phyloP scores from a whole-genome alignment of 2,113 vertebrate genomes.

The Crocuta crocuta region DNA sequence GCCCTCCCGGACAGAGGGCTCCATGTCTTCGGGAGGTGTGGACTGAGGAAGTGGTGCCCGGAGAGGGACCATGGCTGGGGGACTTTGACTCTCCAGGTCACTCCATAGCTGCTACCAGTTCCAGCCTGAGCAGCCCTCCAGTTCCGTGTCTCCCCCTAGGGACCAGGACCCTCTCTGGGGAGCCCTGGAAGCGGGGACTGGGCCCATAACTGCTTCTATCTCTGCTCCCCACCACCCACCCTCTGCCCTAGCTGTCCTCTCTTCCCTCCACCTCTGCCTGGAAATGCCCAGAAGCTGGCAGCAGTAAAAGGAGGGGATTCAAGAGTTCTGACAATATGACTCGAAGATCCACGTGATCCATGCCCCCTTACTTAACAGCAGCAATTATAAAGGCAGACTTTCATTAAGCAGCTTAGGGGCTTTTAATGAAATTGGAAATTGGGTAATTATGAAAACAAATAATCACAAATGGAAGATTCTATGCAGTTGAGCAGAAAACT shows the following conservation, averaged over 20 bases:
- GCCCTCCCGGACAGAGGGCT: constrained; percentile 95
- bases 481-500: not conserved
- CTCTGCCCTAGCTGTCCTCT: constrained; percentile 34
- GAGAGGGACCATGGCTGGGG: constrained; percentile 95
- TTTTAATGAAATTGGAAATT: not conserved
- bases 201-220: constrained; percentile 75
- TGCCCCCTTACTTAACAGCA: constrained; percentile 53
- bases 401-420: constrained; percentile 76
- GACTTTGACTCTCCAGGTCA: constrained; percentile 97
- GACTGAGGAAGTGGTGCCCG: constrained; percentile 91
- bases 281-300: constrained; percentile 53
- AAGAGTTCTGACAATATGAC: constrained; percentile 62
- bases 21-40: constrained; percentile 94
- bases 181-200: constrained; percentile 92
- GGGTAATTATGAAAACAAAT: not conserved
- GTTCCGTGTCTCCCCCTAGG: constrained; percentile 94
- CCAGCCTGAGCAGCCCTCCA: constrained; percentile 97
- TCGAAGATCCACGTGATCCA: not conserved
- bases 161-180: constrained; percentile 97
- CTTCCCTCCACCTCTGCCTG: constrained; percentile 51
- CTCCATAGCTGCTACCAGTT: constrained; percentile 97
- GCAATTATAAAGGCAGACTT: constrained; percentile 73
- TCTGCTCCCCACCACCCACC: constrained; percentile 71
- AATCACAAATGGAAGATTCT: not conserved
- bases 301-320: not conserved